Base-by-base conservation (phyloP, 2,888 invertebrate genomes). In the Helicoverpa assulta region DNA sequence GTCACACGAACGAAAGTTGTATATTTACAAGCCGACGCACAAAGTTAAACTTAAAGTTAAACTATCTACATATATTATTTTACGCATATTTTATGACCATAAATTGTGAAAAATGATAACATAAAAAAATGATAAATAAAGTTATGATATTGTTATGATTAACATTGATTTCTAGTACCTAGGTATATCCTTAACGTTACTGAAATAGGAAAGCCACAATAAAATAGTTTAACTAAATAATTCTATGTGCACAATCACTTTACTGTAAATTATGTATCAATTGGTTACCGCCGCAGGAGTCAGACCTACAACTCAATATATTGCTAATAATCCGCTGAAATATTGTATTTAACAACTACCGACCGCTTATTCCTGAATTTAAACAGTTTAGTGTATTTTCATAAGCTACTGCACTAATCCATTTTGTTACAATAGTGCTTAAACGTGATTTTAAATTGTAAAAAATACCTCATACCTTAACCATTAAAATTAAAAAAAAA, bases 201-300 rank as follows among this genome's bases (percentile, higher is more conserved):
- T 21, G 8, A 55, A 55, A 65, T 29, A 37, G 19, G 50, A 67
- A 68, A 33, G 54, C 54, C 51, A 33, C 19, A 70, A 51, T 76
- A 5, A 76, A 62, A 56, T 56, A 37, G 50, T 40, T 3, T 18
- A 50, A 54, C 73, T 55, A n/a, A 61, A 53, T 61, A 56, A 58
- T 72, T 55, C 19, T 51, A 37, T 43, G 43, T 18, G n/a, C n/a
- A 37, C 53, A 52, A 58, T 55, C 51, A 73, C 16, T 64, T 57
- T 14, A 72, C 64, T 12, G 43, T 63, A 76, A 65, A 71, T 67
- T 59, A 54, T 56, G 43, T 29, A 21, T 54, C 61, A 54, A 72
- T 67, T 61, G 50, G 21, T 6, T 29, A n/a, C 14, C 18, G 58
- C 73, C n/a, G 56, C 74, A 47, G 63, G 60, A 55, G 60, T 66